phyloP scores from a whole-genome alignment of 2,797 vertebrate species.

The Chelon auratus region DNA sequence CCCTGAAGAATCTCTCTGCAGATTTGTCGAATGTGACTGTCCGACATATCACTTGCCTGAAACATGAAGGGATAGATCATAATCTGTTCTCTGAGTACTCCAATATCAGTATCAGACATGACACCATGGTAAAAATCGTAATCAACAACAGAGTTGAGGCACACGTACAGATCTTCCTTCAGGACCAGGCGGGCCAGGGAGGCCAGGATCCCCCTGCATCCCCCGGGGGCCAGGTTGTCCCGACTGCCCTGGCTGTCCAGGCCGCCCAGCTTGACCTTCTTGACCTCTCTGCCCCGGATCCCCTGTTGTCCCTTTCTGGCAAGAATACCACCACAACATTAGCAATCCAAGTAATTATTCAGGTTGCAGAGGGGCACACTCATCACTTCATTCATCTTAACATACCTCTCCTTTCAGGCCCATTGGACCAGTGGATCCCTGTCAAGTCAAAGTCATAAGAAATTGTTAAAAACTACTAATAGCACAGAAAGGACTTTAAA shows the following conservation, averaged over 20 bases:
- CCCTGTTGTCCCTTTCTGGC: constrained; percentile 93
- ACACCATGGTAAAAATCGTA: neutral
- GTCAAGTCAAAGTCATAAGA: constrained; percentile 63
- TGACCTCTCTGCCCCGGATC: constrained; percentile 88
- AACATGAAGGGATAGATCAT: constrained; percentile 29
- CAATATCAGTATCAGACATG: constrained; percentile 8
- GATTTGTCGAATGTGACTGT: constrained; percentile 93
- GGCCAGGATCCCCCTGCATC: constrained; percentile 86
- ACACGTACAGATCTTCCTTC: constrained; percentile 90
- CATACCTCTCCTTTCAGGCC: constrained; percentile 93
- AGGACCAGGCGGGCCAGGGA: constrained; percentile 88
- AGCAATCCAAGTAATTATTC: constrained; percentile 37
- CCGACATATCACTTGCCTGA: constrained; percentile 90
- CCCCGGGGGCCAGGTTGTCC: constrained; percentile 89
- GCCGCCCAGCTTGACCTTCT: constrained; percentile 88
- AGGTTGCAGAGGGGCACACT: neutral
- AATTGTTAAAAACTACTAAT: constrained; percentile 1
- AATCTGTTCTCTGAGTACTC: neutral
- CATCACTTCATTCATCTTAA: constrained; percentile 42
- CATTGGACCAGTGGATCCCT: constrained; percentile 87
- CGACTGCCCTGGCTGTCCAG: constrained; percentile 87
- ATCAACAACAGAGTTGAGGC: neutral
- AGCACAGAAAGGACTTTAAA: neutral
- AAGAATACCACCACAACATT: constrained; percentile 74
- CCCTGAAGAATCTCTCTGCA: constrained; percentile 94